Evolutionary conservation across 2,113 vertebrate genomes (phyloP).

Genomic region (Pterophyllum scalare): DNA sequence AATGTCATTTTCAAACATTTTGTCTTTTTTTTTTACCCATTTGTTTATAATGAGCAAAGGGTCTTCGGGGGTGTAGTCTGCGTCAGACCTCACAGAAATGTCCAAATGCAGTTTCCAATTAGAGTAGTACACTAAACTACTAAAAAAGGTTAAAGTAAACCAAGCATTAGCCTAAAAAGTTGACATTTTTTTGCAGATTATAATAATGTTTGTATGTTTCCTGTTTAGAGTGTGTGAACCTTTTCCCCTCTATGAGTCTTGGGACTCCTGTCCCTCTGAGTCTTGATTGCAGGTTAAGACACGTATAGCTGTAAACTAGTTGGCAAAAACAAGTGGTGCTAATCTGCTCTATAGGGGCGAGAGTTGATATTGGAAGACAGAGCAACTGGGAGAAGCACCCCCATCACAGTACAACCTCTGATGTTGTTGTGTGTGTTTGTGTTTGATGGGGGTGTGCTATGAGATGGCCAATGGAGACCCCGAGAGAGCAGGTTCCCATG

Average conservation of each 20-base stretch:
- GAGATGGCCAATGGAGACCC: slow-evolving; percentile 66
- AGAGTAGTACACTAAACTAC: background rate
- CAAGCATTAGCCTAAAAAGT: background rate
- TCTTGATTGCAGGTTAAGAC: slow-evolving; percentile 47
- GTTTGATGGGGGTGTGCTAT: slow-evolving; percentile 22
- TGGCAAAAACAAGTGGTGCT: slow-evolving; percentile 70
- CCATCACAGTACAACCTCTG: slow-evolving; percentile 40
- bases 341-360: slow-evolving; percentile 48
- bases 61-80: background rate
- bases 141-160: background rate
- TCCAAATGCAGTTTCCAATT: background rate
- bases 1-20: slow-evolving; percentile 45
- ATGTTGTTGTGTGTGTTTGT: slow-evolving; percentile 35
- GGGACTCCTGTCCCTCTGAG: slow-evolving; percentile 30
- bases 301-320: slow-evolving; percentile 42
- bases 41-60: slow-evolving; percentile 26
- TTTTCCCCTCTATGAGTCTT: slow-evolving; percentile 5
- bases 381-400: slow-evolving; percentile 44
- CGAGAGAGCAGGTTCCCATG: slow-evolving; percentile 75
- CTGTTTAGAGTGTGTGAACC: background rate
- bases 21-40: slow-evolving; percentile 10
- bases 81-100: slow-evolving; percentile 1
- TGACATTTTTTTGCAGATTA: background rate
- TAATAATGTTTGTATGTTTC: background rate
- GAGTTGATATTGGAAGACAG: slow-evolving; percentile 37